A percentile compares a stretch with the other conserved stretches of the same genome.
Conservation (phyloP, 1,140 invertebrate genomes). For the Leptinotarsa undecemlineata region DNA sequence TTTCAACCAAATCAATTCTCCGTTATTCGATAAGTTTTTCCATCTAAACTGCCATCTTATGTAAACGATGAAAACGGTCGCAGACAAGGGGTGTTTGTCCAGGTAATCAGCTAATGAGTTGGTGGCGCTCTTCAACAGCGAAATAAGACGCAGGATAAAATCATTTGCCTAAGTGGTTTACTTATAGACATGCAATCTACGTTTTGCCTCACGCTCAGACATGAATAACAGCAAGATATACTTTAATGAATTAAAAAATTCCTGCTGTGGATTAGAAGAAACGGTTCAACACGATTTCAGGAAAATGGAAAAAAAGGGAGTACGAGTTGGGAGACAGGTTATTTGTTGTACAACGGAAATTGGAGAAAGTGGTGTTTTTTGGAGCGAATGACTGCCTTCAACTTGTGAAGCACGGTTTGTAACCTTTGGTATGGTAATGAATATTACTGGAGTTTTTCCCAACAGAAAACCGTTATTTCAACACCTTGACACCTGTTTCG, state of each 20-base stretch:
- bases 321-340: too few species aligned
- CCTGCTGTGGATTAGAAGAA: slow-evolving; percentile 6
- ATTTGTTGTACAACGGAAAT: too few species aligned
- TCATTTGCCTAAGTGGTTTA: slow-evolving; percentile 24
- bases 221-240: slow-evolving; percentile 17
- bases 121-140: slow-evolving; percentile 6
- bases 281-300: not conserved
- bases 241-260: slow-evolving; percentile 21
- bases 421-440: too few species aligned
- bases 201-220: slow-evolving; percentile 16
- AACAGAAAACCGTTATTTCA: too few species aligned
- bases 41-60: not conserved
- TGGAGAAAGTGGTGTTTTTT: too few species aligned
- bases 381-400: too few species aligned
- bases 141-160: slow-evolving; percentile 21
- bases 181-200: slow-evolving; percentile 23
- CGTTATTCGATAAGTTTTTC: too few species aligned
- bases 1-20: too few species aligned
- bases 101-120: slow-evolving; percentile 21
- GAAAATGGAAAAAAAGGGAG: too few species aligned
- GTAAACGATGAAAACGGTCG: not conserved
- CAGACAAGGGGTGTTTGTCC: slow-evolving; percentile 10
- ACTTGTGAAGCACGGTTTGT: too few species aligned
- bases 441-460: too few species aligned
- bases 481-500: too few species aligned